These are phyloP conservation scores for Papilio elwesi DNA, from an alignment of 2,888 invertebrate species.

Conservation along the genomic window DNA sequence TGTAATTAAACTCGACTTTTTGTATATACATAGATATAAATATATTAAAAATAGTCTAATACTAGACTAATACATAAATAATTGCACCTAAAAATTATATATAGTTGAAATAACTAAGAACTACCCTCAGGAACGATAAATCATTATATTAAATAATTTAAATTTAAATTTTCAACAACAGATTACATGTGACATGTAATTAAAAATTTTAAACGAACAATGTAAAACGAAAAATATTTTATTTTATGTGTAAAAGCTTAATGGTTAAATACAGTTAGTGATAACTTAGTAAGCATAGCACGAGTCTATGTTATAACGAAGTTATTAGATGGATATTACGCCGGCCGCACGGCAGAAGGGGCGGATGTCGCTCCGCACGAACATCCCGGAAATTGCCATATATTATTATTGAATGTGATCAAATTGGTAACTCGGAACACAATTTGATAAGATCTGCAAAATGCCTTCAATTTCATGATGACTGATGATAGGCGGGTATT, in stretches of 20 bases:
- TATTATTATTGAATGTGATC: conserved; percentile 14
- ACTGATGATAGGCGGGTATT: no score
- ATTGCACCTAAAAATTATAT: no score
- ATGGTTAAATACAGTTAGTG: conserved; percentile 17
- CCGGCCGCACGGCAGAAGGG: conserved; percentile 47
- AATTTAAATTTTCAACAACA: not conserved
- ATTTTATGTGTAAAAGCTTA: conserved; percentile 7
- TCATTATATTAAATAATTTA: not conserved
- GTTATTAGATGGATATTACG: conserved; percentile 62
- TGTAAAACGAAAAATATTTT: no score
- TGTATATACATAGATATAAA: no score
- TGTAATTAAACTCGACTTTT: no score
- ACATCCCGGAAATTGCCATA: conserved; percentile 14
- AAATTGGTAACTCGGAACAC: not conserved
- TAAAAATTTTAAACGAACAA: not conserved
- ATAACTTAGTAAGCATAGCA: conserved; percentile 22
- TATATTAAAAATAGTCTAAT: no score
- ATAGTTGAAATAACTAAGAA: no score
- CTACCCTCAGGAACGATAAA: no score
- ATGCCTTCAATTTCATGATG: no score
- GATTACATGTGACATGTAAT: not conserved
- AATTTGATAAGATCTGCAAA: not conserved
- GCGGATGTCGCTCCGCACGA: conserved; percentile 20
- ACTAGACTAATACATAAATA: no score
- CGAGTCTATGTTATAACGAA: conserved; percentile 57